These are phyloP conservation scores for Caenorhabditis briggsae DNA, from an alignment of 1,140 invertebrate species.

Conservation along the genomic window DNA sequence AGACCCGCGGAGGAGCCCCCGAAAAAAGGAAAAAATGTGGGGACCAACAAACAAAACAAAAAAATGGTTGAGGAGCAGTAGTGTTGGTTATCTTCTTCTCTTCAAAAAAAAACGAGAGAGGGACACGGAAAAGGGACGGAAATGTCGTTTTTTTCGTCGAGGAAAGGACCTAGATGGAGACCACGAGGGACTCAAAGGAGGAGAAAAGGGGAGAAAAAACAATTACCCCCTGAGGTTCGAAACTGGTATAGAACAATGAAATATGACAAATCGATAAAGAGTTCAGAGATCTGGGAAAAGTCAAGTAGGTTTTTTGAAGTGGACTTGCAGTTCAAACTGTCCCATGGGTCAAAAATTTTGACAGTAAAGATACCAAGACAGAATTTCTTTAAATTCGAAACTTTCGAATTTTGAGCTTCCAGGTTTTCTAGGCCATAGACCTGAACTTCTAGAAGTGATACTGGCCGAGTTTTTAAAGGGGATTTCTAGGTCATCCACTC, in stretches of 20 bases:
- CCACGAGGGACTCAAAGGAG: neutral
- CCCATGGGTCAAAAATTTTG: too few relatives aligned
- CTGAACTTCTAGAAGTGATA: too few relatives aligned
- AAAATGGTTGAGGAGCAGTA: neutral
- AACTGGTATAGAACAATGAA: neutral
- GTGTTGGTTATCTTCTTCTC: neutral
- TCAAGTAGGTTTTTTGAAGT: neutral
- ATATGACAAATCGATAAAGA: neutral
- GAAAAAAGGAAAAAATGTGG: neutral
- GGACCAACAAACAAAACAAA: constrained; percentile 37
- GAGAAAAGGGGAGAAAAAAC: neutral
- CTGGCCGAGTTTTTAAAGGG: too few relatives aligned
- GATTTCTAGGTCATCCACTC: too few relatives aligned
- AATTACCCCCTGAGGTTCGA: constrained; percentile 5
- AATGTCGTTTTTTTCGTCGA: constrained; percentile 5
- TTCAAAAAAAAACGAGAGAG: neutral
- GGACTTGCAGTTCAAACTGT: too few relatives aligned
- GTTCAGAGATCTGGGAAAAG: neutral
- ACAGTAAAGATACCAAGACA: too few relatives aligned
- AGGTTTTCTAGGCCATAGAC: too few relatives aligned
- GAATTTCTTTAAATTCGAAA: too few relatives aligned
- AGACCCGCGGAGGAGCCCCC: neutral
- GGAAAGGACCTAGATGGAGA: neutral
- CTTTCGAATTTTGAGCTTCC: too few relatives aligned
- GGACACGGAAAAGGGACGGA: neutral